These are phyloP conservation scores for Proterorhinus semilunaris DNA, from an alignment of 2,113 vertebrate species.

Conservation along the genomic window DNA sequence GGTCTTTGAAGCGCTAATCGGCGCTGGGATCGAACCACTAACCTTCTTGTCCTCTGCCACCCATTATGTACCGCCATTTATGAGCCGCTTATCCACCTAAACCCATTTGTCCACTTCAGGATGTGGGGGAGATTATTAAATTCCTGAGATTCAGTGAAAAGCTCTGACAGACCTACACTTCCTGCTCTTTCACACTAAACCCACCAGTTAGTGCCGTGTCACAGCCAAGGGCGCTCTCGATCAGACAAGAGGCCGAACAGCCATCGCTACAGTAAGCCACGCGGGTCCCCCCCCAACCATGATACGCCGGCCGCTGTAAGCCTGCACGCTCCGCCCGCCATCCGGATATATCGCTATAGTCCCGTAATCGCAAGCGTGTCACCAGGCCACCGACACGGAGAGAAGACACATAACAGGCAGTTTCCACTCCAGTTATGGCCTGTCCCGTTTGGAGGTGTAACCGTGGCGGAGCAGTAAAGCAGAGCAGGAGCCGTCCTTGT, in stretches of 20 bases:
- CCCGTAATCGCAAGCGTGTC: conserved; percentile 67
- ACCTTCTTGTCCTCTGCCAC: no score
- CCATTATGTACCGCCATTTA: neutral
- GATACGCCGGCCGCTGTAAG: conserved; percentile 1
- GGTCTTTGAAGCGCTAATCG: no score
- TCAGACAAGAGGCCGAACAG: conserved; percentile 44
- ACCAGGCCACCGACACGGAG: conserved; percentile 55
- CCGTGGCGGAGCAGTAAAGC: conserved; percentile 66
- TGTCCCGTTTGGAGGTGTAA: conserved; percentile 44
- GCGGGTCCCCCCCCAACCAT: neutral
- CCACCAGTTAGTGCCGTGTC: conserved; percentile 44
- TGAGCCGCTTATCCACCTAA: conserved; percentile 1
- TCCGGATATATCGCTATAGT: conserved; percentile 72
- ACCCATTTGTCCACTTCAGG: conserved; percentile 23
- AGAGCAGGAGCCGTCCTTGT: conserved; percentile 60
- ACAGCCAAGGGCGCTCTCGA: conserved; percentile 46
- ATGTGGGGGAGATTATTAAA: conserved; percentile 58
- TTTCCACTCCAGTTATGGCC: conserved; percentile 81
- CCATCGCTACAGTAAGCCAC: conserved; percentile 52
- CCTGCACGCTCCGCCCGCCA: conserved; percentile 63
- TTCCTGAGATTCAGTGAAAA: conserved; percentile 60
- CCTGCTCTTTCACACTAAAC: conserved; percentile 59
- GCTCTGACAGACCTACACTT: conserved; percentile 44
- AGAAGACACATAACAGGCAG: conserved; percentile 62
- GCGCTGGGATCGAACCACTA: no score